Evolutionary conservation across 2,797 vertebrate species (phyloP).

Genomic region (Psittacula echo): DNA sequence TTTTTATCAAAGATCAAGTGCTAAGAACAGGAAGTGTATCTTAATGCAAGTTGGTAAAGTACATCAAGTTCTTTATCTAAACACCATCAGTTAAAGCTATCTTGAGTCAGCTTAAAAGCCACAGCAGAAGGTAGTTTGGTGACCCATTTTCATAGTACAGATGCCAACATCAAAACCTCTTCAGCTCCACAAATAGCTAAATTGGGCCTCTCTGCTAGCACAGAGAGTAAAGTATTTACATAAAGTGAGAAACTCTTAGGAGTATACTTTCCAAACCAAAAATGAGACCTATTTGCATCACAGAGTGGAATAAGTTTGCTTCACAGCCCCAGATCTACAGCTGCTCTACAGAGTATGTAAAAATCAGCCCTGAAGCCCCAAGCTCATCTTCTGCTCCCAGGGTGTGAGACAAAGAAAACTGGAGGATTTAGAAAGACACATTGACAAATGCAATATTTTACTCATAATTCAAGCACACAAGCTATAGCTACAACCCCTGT

Average conservation of each 20-base stretch:
- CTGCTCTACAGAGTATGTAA: not conserved
- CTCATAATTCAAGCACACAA: not conserved
- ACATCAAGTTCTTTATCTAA: not conserved
- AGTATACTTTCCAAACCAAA: not conserved
- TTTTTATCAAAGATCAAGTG: not conserved
- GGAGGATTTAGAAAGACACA: not conserved
- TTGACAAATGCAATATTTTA: not conserved
- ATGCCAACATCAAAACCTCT: not conserved
- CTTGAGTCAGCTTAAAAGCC: not conserved
- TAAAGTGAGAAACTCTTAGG: not conserved
- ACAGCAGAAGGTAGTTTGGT: not conserved
- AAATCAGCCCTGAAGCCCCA: not conserved
- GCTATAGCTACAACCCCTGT: fast-evolving
- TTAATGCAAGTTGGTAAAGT: not conserved
- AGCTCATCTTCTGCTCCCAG: not conserved
- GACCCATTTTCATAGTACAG: not conserved
- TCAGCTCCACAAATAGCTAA: not conserved
- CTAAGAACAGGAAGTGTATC: not conserved
- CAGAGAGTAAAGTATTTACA: not conserved
- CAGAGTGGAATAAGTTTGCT: not conserved
- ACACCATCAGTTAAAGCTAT: not conserved
- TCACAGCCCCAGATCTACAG: not conserved
- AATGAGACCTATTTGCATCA: not conserved
- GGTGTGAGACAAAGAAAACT: not conserved
- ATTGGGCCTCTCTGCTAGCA: not conserved